Evolutionary conservation across 1,140 invertebrate genomes (phyloP), one percentile per base, ranked within the genome.

Genomic region (Trichonephila clavipes): DNA sequence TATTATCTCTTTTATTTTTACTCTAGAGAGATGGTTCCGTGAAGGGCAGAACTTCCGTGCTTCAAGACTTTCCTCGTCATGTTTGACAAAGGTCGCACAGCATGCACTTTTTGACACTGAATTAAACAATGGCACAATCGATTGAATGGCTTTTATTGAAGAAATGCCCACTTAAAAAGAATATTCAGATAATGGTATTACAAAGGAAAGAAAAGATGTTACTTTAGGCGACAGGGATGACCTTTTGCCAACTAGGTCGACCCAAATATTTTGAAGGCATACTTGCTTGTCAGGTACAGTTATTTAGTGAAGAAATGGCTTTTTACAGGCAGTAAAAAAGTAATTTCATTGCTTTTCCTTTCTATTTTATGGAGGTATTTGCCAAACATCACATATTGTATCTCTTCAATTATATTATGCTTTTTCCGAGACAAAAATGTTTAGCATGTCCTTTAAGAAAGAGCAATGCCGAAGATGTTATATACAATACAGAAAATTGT

Each of bases 81-180:
- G 3, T 85, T 19, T n/a, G 44, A 61, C 83, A 85, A 85, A 85
- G 83, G 83, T 85, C 83, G 24, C 83, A 4, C 16, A 34, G 72
- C 16, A 12, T 51, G 51, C 51, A 51, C 7, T 69, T 69, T 6
- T 51, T 85, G 44, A 85, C 83, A 85, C 44, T 85, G 83, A 85
- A 61, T 85, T 85, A 59, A 85, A 85, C 72, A 77, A 77, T 77
- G 28, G 72, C 72, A 77, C 72, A 77, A 77, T 77, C 72, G 72
- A 77, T 77, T 77, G 28, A 40, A 77, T 77, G 12, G 21, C 8
- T 16, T 40, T 77, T 19, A 16, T 28, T 77, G 34, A 77, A 77
- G 72, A 77, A 77, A 77, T 40, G 18, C 28, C 66, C n/a, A 24
- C 66, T 69, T 69, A 40, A 40, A 28, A 77, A 28, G 72, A 77